phyloP scores from a whole-genome alignment of 2,888 invertebrate species.

The Hyppa rectilinea region DNA sequence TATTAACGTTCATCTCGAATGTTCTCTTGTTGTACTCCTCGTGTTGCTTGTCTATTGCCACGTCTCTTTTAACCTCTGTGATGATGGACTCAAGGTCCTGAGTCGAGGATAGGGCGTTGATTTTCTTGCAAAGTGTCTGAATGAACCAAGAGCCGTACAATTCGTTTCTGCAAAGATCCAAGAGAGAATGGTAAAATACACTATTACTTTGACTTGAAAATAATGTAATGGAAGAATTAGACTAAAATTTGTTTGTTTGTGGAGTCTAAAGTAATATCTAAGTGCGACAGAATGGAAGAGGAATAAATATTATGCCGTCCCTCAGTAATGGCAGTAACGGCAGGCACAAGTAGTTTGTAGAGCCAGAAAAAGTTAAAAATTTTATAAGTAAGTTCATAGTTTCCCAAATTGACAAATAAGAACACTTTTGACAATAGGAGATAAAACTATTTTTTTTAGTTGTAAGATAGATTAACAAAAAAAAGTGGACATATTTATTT shows the following conservation, averaged over 20 bases:
- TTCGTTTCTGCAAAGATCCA: constrained; percentile 71
- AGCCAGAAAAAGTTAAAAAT: not conserved
- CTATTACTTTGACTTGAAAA: not conserved
- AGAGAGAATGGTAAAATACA: not conserved
- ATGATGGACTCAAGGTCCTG: constrained; percentile 81
- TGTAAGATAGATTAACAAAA: no score
- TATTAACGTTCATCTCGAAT: constrained; percentile 73
- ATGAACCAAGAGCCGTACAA: constrained; percentile 84
- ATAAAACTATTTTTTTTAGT: no score
- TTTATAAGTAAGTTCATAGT: not conserved
- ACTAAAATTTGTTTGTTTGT: not conserved
- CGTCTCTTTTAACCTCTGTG: constrained; percentile 79
- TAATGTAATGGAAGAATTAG: not conserved
- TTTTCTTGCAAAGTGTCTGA: constrained; percentile 81
- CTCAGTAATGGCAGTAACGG: not conserved
- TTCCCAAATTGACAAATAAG: not conserved
- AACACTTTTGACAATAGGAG: no score
- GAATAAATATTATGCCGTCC: not conserved
- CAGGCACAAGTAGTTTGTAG: no score
- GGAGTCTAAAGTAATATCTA: not conserved
- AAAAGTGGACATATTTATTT: no score
- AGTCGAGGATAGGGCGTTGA: constrained; percentile 70
- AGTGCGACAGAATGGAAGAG: not conserved
- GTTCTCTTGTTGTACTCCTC: constrained; percentile 72
- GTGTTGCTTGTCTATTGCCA: constrained; percentile 78